Evolutionary conservation across 2,888 invertebrate genomes (phyloP).

Genomic region (Eubasilissa splendida): DNA sequence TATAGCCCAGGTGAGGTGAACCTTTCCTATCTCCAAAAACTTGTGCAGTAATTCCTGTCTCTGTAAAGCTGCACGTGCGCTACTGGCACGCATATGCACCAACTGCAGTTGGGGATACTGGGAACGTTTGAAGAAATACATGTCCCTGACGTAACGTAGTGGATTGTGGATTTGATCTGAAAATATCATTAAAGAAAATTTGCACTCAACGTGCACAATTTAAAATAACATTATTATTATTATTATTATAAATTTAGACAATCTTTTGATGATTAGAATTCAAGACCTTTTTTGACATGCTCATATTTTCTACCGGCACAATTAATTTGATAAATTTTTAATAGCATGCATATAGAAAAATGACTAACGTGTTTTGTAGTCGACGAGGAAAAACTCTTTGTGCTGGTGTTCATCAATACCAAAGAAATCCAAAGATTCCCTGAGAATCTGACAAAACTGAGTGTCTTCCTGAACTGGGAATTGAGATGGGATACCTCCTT

Average conservation of each 20-base stretch:
- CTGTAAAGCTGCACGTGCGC: slow-evolving; percentile 91
- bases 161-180: slow-evolving; percentile 97
- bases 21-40: slow-evolving; percentile 98
- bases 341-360: background rate
- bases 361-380: slow-evolving; percentile 95
- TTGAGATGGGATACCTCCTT: slow-evolving; percentile 97
- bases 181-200: slow-evolving; percentile 55
- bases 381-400: slow-evolving; percentile 94
- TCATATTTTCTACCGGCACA: too few species aligned
- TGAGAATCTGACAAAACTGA: slow-evolving; percentile 93
- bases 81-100: slow-evolving; percentile 92
- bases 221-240: too few species aligned
- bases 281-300: too few species aligned
- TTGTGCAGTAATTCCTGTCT: slow-evolving; percentile 93
- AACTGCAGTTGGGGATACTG: slow-evolving; percentile 98
- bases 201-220: background rate
- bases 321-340: too few species aligned
- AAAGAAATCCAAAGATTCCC: slow-evolving; percentile 97
- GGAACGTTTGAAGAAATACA: slow-evolving; percentile 95
- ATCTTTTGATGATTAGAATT: too few species aligned
- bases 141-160: slow-evolving; percentile 94
- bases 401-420: slow-evolving; percentile 93
- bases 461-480: slow-evolving; percentile 99
- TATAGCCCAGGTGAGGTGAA: slow-evolving; percentile 91
- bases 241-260: too few species aligned